Evolutionary conservation across 2,888 invertebrate genomes (phyloP).

Genomic region (Peribatodes rhomboidaria): DNA sequence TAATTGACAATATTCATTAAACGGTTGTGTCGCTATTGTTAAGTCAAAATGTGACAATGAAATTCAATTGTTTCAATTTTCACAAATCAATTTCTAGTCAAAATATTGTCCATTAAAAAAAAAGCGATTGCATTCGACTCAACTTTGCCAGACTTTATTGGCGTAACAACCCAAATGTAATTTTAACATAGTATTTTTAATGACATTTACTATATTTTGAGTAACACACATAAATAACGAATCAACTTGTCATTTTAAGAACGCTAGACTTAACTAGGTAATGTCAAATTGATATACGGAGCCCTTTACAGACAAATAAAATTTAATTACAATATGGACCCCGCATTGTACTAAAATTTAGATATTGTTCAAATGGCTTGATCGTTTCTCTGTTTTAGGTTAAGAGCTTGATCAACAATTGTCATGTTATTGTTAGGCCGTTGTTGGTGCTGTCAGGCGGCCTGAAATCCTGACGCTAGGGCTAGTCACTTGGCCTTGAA

Average conservation of each 20-base stretch:
- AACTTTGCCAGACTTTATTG: no score
- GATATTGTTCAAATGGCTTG: constrained; percentile 24
- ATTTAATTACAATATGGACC: constrained; percentile 34
- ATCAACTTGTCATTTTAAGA: constrained; percentile 82
- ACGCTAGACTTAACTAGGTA: constrained; percentile 83
- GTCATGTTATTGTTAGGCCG: background rate
- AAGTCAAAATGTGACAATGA: background rate
- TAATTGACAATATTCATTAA: background rate
- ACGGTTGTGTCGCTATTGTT: background rate
- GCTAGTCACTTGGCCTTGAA: background rate
- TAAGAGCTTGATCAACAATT: background rate
- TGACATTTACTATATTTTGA: constrained; percentile 33
- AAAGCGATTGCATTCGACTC: no score
- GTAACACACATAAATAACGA: constrained; percentile 39
- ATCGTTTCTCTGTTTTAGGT: background rate
- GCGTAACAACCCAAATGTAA: no score
- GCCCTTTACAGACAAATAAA: constrained; percentile 21
- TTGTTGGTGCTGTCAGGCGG: background rate
- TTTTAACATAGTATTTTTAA: background rate
- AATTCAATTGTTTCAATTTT: background rate
- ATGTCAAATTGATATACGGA: constrained; percentile 77
- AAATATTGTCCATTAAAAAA: background rate
- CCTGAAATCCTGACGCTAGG: background rate
- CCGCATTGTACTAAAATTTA: constrained; percentile 36
- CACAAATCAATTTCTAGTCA: background rate